These are phyloP conservation scores for Luperina testacea DNA, from an alignment of 2,888 invertebrate genomes.

Conservation along the genomic window DNA sequence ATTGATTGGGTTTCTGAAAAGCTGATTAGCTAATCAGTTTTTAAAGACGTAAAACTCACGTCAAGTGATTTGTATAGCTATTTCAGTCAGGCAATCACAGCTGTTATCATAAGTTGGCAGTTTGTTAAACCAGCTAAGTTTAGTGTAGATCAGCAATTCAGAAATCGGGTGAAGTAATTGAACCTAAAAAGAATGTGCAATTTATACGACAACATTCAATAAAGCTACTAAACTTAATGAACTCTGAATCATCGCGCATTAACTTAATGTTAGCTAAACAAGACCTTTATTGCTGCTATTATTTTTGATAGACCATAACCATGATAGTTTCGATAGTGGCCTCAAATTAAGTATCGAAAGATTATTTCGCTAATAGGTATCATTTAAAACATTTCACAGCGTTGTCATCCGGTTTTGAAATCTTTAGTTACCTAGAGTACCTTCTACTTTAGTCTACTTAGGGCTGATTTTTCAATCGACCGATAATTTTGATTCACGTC, in stretches of 20 bases:
- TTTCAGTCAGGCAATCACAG: neutral
- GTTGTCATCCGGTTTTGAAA: constrained; percentile 2
- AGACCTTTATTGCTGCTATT: constrained; percentile 50
- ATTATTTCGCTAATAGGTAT: constrained; percentile 25
- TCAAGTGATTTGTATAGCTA: neutral
- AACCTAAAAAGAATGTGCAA: constrained; percentile 23
- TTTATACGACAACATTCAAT: constrained; percentile 7
- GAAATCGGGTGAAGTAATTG: neutral
- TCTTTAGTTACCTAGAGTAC: neutral
- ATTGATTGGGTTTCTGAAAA: neutral
- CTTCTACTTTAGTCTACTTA: neutral
- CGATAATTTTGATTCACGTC: too few relatives aligned
- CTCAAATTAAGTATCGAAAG: constrained; percentile 34
- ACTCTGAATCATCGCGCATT: constrained; percentile 37
- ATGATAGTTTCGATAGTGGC: constrained; percentile 36
- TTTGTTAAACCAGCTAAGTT: neutral
- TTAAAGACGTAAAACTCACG: neutral
- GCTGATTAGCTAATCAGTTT: neutral
- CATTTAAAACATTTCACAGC: constrained; percentile 21
- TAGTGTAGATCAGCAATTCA: neutral
- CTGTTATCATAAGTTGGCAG: neutral
- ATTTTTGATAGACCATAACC: constrained; percentile 35
- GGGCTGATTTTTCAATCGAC: too few relatives aligned
- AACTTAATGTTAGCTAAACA: constrained; percentile 40
- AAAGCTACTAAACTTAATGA: constrained; percentile 23